These are phyloP conservation scores for Semnornis frantzii DNA, from an alignment of 2,113 vertebrate genomes.

Conservation along the genomic window DNA sequence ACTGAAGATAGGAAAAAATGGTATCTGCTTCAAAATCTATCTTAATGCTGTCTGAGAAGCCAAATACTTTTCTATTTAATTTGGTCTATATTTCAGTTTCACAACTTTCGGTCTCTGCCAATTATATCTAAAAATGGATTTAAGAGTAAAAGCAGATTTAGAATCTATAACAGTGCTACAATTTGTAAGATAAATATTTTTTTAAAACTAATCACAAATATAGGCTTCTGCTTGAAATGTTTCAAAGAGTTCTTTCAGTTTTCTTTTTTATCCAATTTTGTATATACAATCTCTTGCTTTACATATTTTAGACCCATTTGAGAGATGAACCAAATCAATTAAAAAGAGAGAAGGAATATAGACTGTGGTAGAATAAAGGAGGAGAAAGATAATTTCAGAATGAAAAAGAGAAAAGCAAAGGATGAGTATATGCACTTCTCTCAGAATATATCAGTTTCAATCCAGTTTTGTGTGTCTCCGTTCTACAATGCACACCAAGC, in stretches of 20 bases:
- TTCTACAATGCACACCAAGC: not conserved
- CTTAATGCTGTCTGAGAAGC: not conserved
- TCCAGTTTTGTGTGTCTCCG: not conserved
- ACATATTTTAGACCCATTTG: not conserved
- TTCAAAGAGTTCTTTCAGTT: not conserved
- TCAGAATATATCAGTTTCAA: not conserved
- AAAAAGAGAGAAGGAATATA: not conserved
- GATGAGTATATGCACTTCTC: not conserved
- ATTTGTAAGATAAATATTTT: not conserved
- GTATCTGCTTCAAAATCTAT: not conserved
- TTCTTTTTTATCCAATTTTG: not conserved
- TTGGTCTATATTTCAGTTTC: not conserved
- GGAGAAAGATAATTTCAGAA: not conserved
- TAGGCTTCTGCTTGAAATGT: not conserved
- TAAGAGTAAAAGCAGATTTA: not conserved
- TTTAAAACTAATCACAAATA: not conserved
- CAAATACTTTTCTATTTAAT: not conserved
- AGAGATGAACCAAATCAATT: not conserved
- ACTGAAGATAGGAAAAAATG: conserved; percentile 1
- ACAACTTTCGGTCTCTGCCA: not conserved
- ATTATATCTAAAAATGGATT: not conserved
- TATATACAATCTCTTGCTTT: not conserved
- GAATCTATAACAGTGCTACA: not conserved
- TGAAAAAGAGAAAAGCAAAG: not conserved
- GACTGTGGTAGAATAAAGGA: not conserved